Base-by-base conservation (phyloP, 2,113 vertebrate species). In the Chitala chitala region DNA sequence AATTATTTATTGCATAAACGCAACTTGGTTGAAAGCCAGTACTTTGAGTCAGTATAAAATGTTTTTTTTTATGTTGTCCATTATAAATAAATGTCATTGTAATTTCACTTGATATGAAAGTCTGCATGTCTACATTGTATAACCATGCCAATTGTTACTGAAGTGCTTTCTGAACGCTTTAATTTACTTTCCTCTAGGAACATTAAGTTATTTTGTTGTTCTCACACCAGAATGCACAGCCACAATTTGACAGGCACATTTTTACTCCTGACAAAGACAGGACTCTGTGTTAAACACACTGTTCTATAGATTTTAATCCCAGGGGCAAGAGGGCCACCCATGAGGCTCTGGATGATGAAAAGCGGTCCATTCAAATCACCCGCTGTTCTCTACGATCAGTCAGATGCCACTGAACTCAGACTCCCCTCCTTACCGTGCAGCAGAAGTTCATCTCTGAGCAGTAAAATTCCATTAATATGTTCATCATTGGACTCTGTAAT, bases 381-480 rank as follows among this genome's bases (percentile, higher is more conserved):
- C 40, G 38, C 24, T 58, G 6, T 12, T 33, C 12, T 22, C 29
- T 22, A 42, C 56, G 10, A 4, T n/a, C 13, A 5, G 3, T 31
- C 72, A 36, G 44, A 42, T 64, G 71, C 63, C 56, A 73, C 51
- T 13, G 71, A 63, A 73, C 50, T 44, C 3, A 26, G 55, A 72
- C 20, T 59, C 54, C 33, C 24, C 42, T 31, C 50, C 15, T 38
- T 4, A 33, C 3, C 1, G 15, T 64, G 51, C n/a, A 63, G 56
- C 56, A 48, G 44, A 53, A 73, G 44, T 7, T 36, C 68, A 70
- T 53, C 68, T 53, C 17, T 22, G 9, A 8, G 29, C 48, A 22
- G 44, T 50, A 24, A 73, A 36, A 36, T 50, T 63, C 55, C 46
- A 51, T 73, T 73, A 50, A 73, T 17, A 51, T 24, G 51, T 38